Evolutionary conservation across 2,113 vertebrate genomes (phyloP).

Genomic region (Elgaria multicarinata): DNA sequence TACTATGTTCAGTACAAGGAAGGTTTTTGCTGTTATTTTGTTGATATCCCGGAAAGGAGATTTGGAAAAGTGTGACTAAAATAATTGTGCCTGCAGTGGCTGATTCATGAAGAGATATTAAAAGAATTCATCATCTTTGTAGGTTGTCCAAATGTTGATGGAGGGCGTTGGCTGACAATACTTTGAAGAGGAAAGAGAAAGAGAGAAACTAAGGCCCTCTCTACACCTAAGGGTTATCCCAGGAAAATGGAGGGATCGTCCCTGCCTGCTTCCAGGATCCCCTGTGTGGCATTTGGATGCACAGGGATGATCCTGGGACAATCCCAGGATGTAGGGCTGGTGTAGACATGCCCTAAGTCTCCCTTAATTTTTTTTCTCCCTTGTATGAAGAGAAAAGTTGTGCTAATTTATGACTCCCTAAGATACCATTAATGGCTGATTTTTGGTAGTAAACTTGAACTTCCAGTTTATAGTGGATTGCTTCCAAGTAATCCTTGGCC

Average conservation of each 20-base stretch:
- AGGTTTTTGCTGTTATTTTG: slow-evolving; percentile 29
- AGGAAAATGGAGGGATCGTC: no score
- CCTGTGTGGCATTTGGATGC: no score
- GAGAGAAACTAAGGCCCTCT: no score
- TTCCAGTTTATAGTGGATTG: not conserved
- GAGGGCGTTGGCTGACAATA: slow-evolving; percentile 23
- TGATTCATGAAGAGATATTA: slow-evolving; percentile 73
- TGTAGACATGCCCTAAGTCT: not conserved
- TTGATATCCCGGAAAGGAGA: slow-evolving; percentile 62
- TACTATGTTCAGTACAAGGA: not conserved
- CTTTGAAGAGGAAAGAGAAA: slow-evolving; percentile 6
- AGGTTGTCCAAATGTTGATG: slow-evolving; percentile 61
- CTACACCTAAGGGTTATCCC: no score
- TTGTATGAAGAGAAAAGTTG: not conserved
- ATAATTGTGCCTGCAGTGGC: slow-evolving; percentile 53
- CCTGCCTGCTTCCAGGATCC: no score
- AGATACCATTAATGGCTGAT: not conserved
- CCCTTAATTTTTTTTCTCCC: not conserved
- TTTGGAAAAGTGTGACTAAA: slow-evolving; percentile 58
- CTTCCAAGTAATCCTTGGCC: not conserved
- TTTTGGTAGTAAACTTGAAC: not conserved
- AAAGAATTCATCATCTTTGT: slow-evolving; percentile 61
- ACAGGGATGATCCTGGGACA: no score
- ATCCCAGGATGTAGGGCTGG: no score
- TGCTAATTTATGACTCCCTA: not conserved